Evolutionary conservation across 2,797 vertebrate genomes (phyloP).

Genomic region (Megaceryle alcyon): DNA sequence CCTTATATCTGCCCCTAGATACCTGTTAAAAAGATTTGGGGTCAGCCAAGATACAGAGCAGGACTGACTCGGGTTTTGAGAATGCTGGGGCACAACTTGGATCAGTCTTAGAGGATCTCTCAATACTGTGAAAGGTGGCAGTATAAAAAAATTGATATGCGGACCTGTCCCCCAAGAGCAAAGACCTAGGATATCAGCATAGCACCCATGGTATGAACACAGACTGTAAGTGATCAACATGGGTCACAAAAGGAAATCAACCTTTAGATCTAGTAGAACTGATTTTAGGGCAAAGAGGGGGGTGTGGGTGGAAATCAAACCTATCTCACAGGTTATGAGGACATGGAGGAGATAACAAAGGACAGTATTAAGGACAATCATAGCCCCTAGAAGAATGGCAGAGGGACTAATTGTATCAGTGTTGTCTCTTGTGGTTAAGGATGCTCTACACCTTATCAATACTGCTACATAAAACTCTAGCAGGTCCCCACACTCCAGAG

Average conservation of each 20-base stretch:
- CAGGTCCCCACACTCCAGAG: neutral
- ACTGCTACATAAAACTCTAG: neutral
- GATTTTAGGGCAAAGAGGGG: neutral
- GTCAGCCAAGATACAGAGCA: neutral
- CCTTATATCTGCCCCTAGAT: neutral
- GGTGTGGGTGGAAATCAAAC: neutral
- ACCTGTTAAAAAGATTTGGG: fast-evolving
- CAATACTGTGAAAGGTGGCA: neutral
- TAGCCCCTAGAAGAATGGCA: neutral
- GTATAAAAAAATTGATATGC: neutral
- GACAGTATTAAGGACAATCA: neutral
- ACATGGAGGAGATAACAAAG: neutral
- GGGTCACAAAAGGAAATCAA: neutral
- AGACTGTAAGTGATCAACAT: neutral
- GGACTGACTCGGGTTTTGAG: neutral
- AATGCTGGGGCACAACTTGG: neutral
- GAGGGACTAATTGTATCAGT: neutral
- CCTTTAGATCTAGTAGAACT: neutral
- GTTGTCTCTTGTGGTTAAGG: neutral
- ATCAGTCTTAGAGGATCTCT: neutral
- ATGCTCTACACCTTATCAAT: neutral
- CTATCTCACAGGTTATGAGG: neutral
- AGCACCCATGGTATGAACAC: neutral
- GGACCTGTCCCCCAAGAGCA: neutral
- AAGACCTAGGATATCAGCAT: neutral